Conservation (phyloP, 2,113 vertebrate species). For the Columba livia region DNA sequence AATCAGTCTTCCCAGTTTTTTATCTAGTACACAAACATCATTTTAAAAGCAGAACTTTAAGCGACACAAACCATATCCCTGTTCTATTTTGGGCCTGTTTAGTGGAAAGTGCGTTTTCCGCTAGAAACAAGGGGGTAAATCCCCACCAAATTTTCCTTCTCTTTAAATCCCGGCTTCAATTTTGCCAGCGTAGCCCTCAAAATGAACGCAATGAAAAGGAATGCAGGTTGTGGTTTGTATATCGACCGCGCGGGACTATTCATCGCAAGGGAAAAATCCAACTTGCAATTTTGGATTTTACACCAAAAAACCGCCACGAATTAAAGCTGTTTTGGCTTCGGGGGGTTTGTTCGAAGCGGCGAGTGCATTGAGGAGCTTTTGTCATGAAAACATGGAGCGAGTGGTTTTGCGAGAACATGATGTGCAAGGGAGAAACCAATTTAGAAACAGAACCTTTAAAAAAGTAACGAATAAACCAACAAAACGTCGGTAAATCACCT, state of each 20-base stretch:
- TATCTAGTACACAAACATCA: rapidly evolving
- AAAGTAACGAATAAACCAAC: not conserved
- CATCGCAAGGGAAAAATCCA: not conserved
- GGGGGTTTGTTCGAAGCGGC: rapidly evolving
- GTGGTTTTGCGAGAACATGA: not conserved
- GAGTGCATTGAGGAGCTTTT: not conserved
- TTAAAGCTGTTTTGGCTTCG: not conserved
- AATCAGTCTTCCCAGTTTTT: not conserved
- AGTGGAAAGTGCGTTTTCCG: not conserved
- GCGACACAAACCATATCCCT: rapidly evolving
- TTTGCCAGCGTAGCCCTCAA: not conserved
- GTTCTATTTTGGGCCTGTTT: not conserved
- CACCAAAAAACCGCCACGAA: rapidly evolving
- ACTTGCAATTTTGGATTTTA: rapidly evolving
- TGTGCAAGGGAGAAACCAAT: not conserved
- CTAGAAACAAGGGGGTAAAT: not conserved
- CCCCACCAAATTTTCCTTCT: not conserved
- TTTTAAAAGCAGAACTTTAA: not conserved
- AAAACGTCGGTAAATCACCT: not conserved
- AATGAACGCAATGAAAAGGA: rapidly evolving
- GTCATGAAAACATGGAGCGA: rapidly evolving
- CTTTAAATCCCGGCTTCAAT: not conserved
- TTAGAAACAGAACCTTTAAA: not conserved
- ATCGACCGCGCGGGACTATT: rapidly evolving
- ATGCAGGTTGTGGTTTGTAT: rapidly evolving